phyloP scores from a whole-genome alignment of 2,113 vertebrate genomes.

The Trematomus loennbergii region DNA sequence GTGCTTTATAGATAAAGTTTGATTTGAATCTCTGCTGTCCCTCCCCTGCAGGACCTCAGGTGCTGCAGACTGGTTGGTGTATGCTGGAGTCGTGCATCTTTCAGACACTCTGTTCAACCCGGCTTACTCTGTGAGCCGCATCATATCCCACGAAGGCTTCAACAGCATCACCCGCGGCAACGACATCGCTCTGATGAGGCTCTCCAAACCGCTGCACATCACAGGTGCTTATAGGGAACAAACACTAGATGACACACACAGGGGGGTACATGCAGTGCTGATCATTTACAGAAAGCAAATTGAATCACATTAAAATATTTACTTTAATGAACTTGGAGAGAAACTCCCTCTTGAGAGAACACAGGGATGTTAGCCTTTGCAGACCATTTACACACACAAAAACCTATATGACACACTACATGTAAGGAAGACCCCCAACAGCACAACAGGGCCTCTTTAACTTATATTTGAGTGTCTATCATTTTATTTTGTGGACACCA shows the following conservation, averaged over 20 bases:
- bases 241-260: background rate
- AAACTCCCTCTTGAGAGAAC: too few relatives aligned
- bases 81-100: slow-evolving; percentile 58
- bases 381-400: too few relatives aligned
- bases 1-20: too few relatives aligned
- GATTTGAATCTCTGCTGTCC: background rate
- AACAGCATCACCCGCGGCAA: slow-evolving; percentile 50
- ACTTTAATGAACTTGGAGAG: too few relatives aligned
- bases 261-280: background rate
- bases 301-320: too few relatives aligned
- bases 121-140: slow-evolving; percentile 40
- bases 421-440: too few relatives aligned
- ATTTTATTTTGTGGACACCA: background rate
- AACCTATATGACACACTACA: too few relatives aligned
- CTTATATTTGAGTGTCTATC: background rate
- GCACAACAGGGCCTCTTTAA: too few relatives aligned
- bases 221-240: slow-evolving; percentile 44
- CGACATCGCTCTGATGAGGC: slow-evolving; percentile 75
- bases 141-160: slow-evolving; percentile 62
- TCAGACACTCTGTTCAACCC: slow-evolving; percentile 45
- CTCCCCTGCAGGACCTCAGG: slow-evolving; percentile 44
- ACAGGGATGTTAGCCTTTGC: too few relatives aligned
- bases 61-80: slow-evolving; percentile 64
- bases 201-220: slow-evolving; percentile 54
- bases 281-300: too few relatives aligned